Conservation (phyloP, 2,888 invertebrate species). For the Hyposoter dolosus region DNA sequence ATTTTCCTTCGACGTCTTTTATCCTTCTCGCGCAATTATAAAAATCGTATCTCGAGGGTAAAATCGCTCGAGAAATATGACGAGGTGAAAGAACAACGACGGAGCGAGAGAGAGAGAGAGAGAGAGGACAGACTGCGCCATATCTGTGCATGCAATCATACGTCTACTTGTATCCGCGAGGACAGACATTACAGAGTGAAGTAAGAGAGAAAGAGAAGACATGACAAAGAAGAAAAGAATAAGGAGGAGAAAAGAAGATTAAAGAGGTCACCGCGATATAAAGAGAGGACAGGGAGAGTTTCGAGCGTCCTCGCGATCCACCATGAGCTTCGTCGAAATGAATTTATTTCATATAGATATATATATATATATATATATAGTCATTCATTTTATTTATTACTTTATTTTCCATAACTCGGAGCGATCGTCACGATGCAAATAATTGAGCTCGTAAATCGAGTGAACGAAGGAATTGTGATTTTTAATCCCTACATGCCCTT, state of each 20-base stretch:
- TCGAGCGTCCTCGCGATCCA: conserved; percentile 28
- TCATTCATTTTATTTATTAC: conserved; percentile 15
- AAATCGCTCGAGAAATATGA: conserved; percentile 9
- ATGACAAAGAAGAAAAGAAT: background rate
- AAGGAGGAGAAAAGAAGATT: conserved; percentile 29
- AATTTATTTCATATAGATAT: background rate
- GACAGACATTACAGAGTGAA: conserved; percentile 35
- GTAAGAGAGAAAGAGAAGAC: background rate
- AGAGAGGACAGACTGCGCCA: background rate
- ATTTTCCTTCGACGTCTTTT: background rate
- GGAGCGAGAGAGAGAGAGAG: background rate
- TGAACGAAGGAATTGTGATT: conserved; percentile 6
- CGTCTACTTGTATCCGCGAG: conserved; percentile 40
- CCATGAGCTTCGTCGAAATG: conserved; percentile 1
- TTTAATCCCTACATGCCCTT: background rate
- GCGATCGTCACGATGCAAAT: conserved; percentile 16
- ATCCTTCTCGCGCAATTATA: background rate
- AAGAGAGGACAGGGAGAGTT: conserved; percentile 20
- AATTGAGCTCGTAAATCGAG: conserved; percentile 56
- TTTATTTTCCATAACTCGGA: background rate
- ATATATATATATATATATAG: background rate
- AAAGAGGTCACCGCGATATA: conserved; percentile 46
- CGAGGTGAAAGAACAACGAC: background rate
- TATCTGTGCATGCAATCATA: conserved; percentile 39
- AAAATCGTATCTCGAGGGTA: conserved; percentile 13